A percentile compares a stretch with the other conserved stretches of the same genome.
phyloP scores from a whole-genome alignment of 2,888 invertebrate genomes.

The Crocallis elinguaria region DNA sequence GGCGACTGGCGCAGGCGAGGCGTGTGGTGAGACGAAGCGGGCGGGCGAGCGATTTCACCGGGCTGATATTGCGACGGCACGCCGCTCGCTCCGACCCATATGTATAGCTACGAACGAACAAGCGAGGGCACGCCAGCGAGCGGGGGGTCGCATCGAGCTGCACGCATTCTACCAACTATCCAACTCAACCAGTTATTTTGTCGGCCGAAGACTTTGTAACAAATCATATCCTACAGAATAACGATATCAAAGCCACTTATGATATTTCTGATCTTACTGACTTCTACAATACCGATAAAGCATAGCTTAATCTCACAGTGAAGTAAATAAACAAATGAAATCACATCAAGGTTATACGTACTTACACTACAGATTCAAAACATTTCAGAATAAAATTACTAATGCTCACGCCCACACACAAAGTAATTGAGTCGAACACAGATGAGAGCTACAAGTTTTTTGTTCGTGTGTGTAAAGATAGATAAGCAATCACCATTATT shows the following conservation, averaged over 20 bases:
- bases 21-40: slow-evolving; percentile 79
- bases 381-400: neutral
- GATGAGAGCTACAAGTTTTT: neutral
- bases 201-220: slow-evolving; percentile 46
- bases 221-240: slow-evolving; percentile 9
- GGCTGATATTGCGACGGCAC: slow-evolving; percentile 83
- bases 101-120: slow-evolving; percentile 71
- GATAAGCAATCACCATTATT: neutral
- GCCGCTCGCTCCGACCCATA: slow-evolving; percentile 76
- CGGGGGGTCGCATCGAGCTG: slow-evolving; percentile 74
- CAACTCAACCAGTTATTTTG: slow-evolving; percentile 70
- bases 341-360: slow-evolving; percentile 17
- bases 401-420: slow-evolving; percentile 1
- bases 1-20: slow-evolving; percentile 84
- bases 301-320: slow-evolving; percentile 8
- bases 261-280: slow-evolving; percentile 9
- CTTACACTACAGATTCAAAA: slow-evolving; percentile 6
- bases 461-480: neutral
- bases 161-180: slow-evolving; percentile 71
- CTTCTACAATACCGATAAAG: slow-evolving; percentile 5
- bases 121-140: slow-evolving; percentile 76
- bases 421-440: neutral
- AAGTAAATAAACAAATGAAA: slow-evolving; percentile 20
- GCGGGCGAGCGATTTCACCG: slow-evolving; percentile 84
- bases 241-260: slow-evolving; percentile 4